Base-by-base conservation (phyloP, 35 echinoderm and acorn worm species). In the Lytechinus pictus region DNA sequence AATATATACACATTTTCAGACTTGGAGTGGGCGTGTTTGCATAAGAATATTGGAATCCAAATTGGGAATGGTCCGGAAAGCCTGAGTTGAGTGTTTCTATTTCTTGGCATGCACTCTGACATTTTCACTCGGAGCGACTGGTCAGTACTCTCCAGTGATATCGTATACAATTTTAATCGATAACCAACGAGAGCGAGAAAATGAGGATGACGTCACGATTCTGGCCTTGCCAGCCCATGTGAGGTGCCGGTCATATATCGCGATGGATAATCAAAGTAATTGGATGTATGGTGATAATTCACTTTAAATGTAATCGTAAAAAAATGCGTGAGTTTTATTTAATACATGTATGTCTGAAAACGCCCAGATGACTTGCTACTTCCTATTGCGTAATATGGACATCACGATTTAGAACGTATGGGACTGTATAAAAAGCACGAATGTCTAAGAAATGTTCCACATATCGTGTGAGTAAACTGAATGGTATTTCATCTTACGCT, bases 191-290 rank as follows among this genome's bases (percentile, higher is more conserved):
- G 52, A 21, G 88, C 88, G 88, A 44, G 29, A 90, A 90, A 54
- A 90, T 90, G 88, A 52, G 88, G 88, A 54, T 90, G 88, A 90
- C 88, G 88, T 90, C 88, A 90, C 88, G 11, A 90, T 44, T 52
- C 52, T 9, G 88, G 14, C 88, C 52, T 90, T 54, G 29, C 24
- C 52, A 44, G 8, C 88, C 13, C 28, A 13, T 90, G 10, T 90
- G 66, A 79, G 66, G 66, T 79, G 66, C n/a, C 66, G 19, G 12
- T 16, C 66, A 8, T 79, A 79, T 58, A 58, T 60, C 10, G 57
- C 57, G 57, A 28, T 90, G 88, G 88, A 90, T 90, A 90, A 90
- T 90, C 44, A 10, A 54, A 44, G 52, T 7, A 52, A 90, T 54
- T 29, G 88, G 16, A 27, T 21, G n/a, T 28, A 44, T 12, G 88